Evolutionary conservation across 2,888 invertebrate genomes (phyloP).

Genomic region (Mesochorus sp.): DNA sequence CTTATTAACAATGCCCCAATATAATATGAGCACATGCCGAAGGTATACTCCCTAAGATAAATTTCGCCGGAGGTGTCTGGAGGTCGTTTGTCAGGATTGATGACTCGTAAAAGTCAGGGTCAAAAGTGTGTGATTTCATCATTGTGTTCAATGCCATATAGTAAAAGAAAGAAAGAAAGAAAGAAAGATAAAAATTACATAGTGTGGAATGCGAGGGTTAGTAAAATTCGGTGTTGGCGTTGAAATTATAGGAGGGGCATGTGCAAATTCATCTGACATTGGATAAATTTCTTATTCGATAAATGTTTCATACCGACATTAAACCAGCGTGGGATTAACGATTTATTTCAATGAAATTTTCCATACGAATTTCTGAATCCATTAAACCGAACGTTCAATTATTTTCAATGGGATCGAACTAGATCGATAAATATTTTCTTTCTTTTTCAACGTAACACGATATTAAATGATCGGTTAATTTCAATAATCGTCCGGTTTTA

Average conservation of each 20-base stretch:
- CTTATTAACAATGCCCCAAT: no score
- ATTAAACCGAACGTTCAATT: background rate
- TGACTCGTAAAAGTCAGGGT: conserved; percentile 27
- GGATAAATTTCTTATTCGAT: background rate
- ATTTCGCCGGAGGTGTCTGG: background rate
- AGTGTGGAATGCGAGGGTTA: no score
- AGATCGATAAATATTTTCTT: background rate
- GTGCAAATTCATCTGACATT: background rate
- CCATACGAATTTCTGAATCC: background rate
- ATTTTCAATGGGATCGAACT: background rate
- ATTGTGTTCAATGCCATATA: background rate
- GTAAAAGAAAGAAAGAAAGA: background rate
- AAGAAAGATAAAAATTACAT: no score
- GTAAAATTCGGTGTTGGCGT: no score
- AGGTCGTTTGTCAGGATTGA: background rate
- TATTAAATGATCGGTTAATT: no score
- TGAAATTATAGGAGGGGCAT: no score
- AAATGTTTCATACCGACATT: no score
- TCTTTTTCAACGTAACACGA: background rate
- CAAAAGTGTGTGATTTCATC: background rate
- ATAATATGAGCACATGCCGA: no score
- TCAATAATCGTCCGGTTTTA: background rate
- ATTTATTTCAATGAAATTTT: no score
- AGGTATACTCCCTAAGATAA: background rate
- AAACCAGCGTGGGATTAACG: no score